phyloP scores from a whole-genome alignment of 2,797 vertebrate genomes.

The Carapus acus region DNA sequence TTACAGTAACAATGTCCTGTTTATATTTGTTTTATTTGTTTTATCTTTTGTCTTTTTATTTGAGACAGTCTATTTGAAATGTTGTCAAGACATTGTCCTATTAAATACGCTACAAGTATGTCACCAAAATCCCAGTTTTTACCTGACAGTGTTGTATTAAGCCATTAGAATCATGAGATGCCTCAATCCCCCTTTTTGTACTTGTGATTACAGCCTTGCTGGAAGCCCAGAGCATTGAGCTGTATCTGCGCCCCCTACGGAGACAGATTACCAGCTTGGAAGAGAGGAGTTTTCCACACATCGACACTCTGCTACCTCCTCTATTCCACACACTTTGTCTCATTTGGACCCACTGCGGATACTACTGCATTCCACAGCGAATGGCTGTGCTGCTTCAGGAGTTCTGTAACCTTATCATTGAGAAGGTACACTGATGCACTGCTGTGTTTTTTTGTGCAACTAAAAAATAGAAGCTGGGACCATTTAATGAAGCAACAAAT shows the following conservation, averaged over 20 bases:
- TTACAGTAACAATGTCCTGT: too few species aligned
- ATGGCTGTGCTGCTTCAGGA: constrained; percentile 79
- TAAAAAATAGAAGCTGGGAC: too few species aligned
- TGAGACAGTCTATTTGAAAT: neutral
- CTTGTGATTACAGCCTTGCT: constrained; percentile 58
- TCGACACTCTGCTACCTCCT: constrained; percentile 72
- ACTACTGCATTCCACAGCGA: constrained; percentile 73
- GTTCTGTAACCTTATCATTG: constrained; percentile 85
- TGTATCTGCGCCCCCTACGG: constrained; percentile 69
- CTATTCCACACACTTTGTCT: constrained; percentile 86
- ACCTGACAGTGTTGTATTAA: neutral
- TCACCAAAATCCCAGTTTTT: neutral
- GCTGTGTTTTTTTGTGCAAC: neutral
- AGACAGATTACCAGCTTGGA: constrained; percentile 69
- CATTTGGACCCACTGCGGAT: constrained; percentile 82
- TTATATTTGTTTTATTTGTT: neutral
- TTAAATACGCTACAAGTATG: neutral
- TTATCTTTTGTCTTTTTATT: neutral
- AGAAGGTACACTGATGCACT: constrained; percentile 69
- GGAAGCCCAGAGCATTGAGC: constrained; percentile 72
- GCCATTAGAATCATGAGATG: neutral
- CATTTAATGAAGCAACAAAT: too few species aligned
- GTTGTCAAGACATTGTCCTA: neutral
- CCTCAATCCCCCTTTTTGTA: constrained; percentile 3
- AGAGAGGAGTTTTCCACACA: constrained; percentile 71